A percentile compares a stretch with the other conserved stretches of the same genome.
These are phyloP conservation scores for Muntiacus reevesi DNA, from an alignment of 2,113 vertebrate species.

Conservation along the genomic window DNA sequence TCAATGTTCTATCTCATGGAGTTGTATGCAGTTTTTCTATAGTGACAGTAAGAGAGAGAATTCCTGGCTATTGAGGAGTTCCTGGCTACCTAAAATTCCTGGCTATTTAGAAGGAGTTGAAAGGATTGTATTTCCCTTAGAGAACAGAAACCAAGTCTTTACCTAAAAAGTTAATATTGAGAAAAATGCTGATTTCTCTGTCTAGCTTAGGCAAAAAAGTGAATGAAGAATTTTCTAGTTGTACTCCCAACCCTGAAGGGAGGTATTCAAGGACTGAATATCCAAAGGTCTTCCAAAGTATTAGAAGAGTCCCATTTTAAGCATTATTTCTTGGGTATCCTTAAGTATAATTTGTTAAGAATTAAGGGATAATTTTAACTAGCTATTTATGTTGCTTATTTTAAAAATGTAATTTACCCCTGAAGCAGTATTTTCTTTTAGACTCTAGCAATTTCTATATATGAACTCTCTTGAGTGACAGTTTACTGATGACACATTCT, in stretches of 20 bases:
- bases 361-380: slow-evolving; percentile 24
- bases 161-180: neutral
- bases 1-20: neutral
- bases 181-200: neutral
- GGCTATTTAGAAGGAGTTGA: neutral
- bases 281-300: neutral
- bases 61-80: neutral
- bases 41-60: neutral
- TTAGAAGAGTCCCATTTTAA: slow-evolving; percentile 11
- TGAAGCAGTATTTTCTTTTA: neutral
- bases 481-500: slow-evolving; percentile 29
- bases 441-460: neutral
- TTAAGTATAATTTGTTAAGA: slow-evolving; percentile 16
- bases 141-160: neutral
- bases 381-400: neutral
- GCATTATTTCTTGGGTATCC: neutral
- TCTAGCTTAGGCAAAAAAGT: neutral
- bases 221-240: neutral
- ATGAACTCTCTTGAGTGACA: neutral
- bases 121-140: neutral
- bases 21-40: neutral
- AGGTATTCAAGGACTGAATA: neutral
- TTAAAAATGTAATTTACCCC: slow-evolving; percentile 19
- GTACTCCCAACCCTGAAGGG: neutral
- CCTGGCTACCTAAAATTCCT: neutral